Base-by-base conservation (phyloP, 2,888 invertebrate genomes). In the Ommatoiulus sabulosus region DNA sequence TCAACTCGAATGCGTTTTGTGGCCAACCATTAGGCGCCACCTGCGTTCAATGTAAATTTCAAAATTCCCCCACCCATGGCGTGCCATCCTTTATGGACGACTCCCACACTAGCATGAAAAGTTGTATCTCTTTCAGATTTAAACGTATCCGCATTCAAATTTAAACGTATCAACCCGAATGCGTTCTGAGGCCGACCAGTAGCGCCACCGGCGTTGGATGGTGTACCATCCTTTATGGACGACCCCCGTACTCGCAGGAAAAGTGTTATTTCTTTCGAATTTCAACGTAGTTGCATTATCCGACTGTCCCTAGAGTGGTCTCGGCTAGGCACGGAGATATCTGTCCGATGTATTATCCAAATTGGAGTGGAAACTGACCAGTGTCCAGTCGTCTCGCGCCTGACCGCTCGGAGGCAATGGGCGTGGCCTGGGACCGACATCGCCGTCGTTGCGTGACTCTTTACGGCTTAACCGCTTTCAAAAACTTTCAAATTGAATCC, bases 401-500 rank as follows among this genome's bases (percentile, higher is more conserved):
- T 80, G 80, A 80, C 80, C 80, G 80, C 80, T 80, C 24, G 80
- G 72, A 20, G 80, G 35, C 80, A 35, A 10, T 80, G 80, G 80
- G 80, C 35, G 80, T 35, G 80, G 80, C 35, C 12, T 80, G 46
- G 46, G 6, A 8, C 46, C 63, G 17, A 17, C 24, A n/a, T 6
- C 10, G 6, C n/a, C 63, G 3, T 17, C 2, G 63, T 72, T 72
- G 80, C 80, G 80, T 80, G 80, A 80, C 80, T 80, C 20, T 7
- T 7, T 3, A 12, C 35, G 80, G 35, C 80, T 35, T 35, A 35
- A 35, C 80, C 80, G 12, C 80, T 35, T 80, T 80, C 10, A 80
- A 80, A 80, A 80, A 80, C 6, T 80, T 80, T 80, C 80, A 80
- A 80, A 80, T 80, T 80, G 80, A 80, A 80, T 80, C 80, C 80